Evolutionary conservation across 2,797 vertebrate species (phyloP).

Genomic region (Eulemur rubriventer): DNA sequence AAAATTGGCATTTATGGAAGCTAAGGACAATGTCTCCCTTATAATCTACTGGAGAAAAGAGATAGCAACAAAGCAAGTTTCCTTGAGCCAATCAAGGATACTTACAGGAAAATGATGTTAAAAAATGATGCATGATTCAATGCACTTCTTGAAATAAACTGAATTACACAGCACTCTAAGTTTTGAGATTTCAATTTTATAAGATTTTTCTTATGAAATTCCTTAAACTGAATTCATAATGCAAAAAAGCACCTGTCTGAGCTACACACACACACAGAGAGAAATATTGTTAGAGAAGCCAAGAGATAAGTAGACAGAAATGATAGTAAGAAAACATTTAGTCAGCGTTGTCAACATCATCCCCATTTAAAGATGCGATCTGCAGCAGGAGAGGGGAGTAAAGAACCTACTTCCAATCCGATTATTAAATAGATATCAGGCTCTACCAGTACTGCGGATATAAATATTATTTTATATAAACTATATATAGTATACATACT

Average conservation of each 20-base stretch:
- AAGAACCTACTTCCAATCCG: neutral
- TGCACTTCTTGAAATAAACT: neutral
- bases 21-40: neutral
- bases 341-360: neutral
- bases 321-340: neutral
- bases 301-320: neutral
- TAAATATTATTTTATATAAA: neutral
- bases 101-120: neutral
- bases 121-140: neutral
- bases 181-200: slow-evolving; percentile 8
- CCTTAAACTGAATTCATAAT: neutral
- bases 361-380: neutral
- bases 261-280: neutral
- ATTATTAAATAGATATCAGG: neutral
- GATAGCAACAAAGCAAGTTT: neutral
- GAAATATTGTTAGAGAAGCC: neutral
- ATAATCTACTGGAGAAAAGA: neutral
- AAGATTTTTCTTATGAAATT: neutral
- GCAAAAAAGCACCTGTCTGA: neutral
- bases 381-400: neutral
- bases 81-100: neutral
- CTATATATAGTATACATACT: neutral
- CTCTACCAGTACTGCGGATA: neutral
- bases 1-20: neutral
- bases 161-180: neutral